Evolutionary conservation across 2,113 vertebrate species (phyloP).

Genomic region (Crotalus tigris): DNA sequence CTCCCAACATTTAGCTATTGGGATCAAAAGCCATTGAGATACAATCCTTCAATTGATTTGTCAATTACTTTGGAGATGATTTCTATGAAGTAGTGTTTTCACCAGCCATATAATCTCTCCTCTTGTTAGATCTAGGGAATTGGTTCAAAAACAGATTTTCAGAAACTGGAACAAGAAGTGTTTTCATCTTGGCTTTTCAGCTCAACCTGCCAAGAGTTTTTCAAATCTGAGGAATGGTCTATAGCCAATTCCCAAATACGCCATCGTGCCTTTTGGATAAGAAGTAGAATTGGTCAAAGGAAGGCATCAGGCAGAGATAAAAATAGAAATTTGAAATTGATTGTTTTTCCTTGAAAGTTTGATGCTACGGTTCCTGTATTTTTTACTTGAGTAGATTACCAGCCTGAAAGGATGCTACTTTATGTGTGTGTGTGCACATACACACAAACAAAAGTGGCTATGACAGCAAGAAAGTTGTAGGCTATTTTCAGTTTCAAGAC

Average conservation of each 20-base stretch:
- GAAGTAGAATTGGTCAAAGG: conserved; percentile 28
- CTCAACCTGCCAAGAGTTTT: conserved; percentile 50
- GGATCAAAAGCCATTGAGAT: not conserved
- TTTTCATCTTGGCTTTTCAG: conserved; percentile 46
- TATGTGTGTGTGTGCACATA: not conserved
- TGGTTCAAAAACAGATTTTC: conserved; percentile 54
- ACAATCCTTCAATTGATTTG: not conserved
- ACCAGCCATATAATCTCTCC: not conserved
- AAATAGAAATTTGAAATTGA: conserved; percentile 29
- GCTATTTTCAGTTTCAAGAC: not conserved
- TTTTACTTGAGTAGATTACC: not conserved
- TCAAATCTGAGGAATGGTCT: conserved; percentile 37
- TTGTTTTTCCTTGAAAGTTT: conserved; percentile 22
- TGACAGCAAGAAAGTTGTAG: not conserved
- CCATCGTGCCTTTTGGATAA: conserved; percentile 51
- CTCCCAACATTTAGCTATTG: no score
- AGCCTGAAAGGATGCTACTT: conserved; percentile 5
- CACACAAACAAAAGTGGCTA: not conserved
- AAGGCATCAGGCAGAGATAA: conserved; percentile 15
- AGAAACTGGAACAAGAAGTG: conserved; percentile 42
- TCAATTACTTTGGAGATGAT: not conserved
- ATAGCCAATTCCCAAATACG: conserved; percentile 50
- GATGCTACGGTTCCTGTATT: conserved; percentile 24
- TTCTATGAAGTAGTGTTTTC: not conserved
- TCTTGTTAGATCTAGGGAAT: conserved; percentile 53